phyloP scores from a whole-genome alignment of 2,797 vertebrate species.

The Manis crassicaudata region DNA sequence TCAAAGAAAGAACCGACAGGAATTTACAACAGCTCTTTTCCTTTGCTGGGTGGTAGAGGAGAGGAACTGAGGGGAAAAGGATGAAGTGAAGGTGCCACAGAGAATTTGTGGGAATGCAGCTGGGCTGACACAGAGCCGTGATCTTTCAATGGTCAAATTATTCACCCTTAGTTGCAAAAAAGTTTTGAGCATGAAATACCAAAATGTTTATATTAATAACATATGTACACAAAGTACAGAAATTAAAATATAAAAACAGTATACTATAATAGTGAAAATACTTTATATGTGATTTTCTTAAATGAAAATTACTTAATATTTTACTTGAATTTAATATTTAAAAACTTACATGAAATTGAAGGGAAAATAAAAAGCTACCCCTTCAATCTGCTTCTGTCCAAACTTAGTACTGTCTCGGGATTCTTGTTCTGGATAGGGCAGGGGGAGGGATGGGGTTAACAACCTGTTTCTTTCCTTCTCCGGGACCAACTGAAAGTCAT shows the following conservation, averaged over 20 bases:
- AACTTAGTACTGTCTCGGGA: not conserved
- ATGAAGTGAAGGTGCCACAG: not conserved
- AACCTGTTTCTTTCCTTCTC: not conserved
- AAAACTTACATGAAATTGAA: conserved; percentile 4
- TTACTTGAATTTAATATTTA: not conserved
- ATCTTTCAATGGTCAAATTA: not conserved
- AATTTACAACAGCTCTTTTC: not conserved
- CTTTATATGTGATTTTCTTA: not conserved
- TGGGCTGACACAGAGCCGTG: not conserved
- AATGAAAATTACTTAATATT: not conserved
- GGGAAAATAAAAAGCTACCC: not conserved
- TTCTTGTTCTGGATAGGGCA: not conserved
- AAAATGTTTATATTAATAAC: not conserved
- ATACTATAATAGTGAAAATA: not conserved
- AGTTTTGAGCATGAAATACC: not conserved
- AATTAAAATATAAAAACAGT: not conserved
- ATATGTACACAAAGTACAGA: not conserved
- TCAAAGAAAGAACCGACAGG: not conserved
- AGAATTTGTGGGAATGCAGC: not conserved
- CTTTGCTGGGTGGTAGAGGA: not conserved
- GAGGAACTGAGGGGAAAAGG: not conserved
- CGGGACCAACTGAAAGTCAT: not conserved
- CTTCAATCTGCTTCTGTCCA: not conserved
- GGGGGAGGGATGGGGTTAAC: not conserved
- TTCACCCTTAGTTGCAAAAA: not conserved